Conservation (phyloP, 2,888 invertebrate genomes). For the Itoplectis maculator region DNA sequence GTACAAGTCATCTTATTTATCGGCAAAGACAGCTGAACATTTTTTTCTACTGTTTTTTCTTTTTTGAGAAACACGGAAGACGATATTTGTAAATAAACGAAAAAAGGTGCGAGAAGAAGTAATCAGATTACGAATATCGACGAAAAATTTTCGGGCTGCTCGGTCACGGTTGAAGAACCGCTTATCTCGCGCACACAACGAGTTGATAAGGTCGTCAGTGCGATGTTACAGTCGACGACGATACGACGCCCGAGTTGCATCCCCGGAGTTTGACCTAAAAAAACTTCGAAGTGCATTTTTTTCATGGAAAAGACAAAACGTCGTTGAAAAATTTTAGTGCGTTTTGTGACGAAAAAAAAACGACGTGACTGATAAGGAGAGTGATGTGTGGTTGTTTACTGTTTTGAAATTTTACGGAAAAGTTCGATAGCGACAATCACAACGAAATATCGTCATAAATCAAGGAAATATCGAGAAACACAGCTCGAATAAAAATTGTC, state of each 20-base stretch:
- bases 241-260: slow-evolving; percentile 43
- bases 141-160: slow-evolving; percentile 31
- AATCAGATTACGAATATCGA: slow-evolving; percentile 22
- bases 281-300: slow-evolving; percentile 19
- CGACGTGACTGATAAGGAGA: neutral
- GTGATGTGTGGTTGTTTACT: slow-evolving; percentile 1
- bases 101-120: slow-evolving; percentile 10
- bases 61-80: neutral
- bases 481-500: neutral
- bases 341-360: neutral
- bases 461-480: neutral
- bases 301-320: neutral
- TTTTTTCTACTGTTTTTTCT: no score
- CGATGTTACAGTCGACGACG: slow-evolving; percentile 60
- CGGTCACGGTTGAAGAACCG: slow-evolving; percentile 60
- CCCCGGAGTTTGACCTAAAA: slow-evolving; percentile 28
- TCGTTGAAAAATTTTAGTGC: neutral
- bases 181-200: slow-evolving; percentile 59
- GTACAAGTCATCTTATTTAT: neutral
- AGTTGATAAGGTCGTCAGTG: slow-evolving; percentile 58
- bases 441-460: neutral
- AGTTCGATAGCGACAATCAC: slow-evolving; percentile 17
- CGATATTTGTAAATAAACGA: slow-evolving; percentile 3
- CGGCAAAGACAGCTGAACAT: neutral
- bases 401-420: slow-evolving; percentile 25